Evolutionary conservation across 92 coral and sea anemone genomes (phyloP).

Genomic region (Epizoanthus stellaris): DNA sequence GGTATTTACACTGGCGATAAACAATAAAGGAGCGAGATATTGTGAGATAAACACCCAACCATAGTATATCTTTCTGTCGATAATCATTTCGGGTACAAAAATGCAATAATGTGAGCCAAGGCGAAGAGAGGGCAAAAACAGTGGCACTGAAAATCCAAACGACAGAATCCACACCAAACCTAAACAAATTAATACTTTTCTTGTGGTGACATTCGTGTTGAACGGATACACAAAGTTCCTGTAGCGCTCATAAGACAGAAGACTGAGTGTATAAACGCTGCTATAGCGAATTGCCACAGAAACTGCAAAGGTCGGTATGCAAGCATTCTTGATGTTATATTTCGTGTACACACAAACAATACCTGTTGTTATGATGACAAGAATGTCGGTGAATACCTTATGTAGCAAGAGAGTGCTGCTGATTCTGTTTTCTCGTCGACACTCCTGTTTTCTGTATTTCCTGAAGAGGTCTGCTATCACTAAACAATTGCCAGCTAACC

Average conservation of each 20-base stretch:
- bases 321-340: background rate
- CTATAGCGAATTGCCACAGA: constrained; percentile 16
- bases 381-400: constrained; percentile 20
- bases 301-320: constrained; percentile 9
- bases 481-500: constrained; percentile 7
- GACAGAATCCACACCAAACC: constrained; percentile 18
- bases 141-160: constrained; percentile 16
- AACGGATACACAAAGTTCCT: constrained; percentile 29
- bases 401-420: constrained; percentile 8
- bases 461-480: constrained; percentile 25
- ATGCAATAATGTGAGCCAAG: constrained; percentile 28
- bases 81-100: background rate
- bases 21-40: constrained; percentile 16
- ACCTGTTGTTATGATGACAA: constrained; percentile 12
- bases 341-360: background rate
- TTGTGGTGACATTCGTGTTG: constrained; percentile 17
- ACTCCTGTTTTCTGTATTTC: constrained; percentile 4
- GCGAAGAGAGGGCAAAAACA: constrained; percentile 7
- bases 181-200: constrained; percentile 16
- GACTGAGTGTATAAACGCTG: constrained; percentile 12
- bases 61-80: constrained; percentile 4
- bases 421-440: constrained; percentile 19
- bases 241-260: constrained; percentile 30
- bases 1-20: constrained; percentile 11
- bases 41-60: constrained; percentile 25